These are phyloP conservation scores for Ditylenchus weischeri DNA, from an alignment of 2,888 invertebrate genomes.

Conservation along the genomic window DNA sequence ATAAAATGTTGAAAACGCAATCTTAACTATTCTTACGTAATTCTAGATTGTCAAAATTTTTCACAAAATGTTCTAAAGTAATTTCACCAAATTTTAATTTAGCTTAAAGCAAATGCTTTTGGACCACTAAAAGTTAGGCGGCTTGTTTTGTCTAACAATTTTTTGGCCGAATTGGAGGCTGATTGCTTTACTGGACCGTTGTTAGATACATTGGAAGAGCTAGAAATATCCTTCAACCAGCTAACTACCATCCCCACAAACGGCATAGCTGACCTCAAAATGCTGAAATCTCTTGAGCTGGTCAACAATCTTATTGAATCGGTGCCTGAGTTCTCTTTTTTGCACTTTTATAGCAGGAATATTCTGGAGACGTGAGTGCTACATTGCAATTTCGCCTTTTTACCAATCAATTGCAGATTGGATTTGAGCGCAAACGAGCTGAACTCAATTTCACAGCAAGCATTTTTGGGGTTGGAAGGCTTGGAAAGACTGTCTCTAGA, in stretches of 20 bases:
- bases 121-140: slow-evolving; percentile 13
- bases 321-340: not conserved
- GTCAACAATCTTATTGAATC: slow-evolving; percentile 1
- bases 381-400: not conserved
- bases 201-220: slow-evolving; percentile 24
- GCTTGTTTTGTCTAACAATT: slow-evolving; percentile 20
- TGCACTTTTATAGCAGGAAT: slow-evolving; percentile 10
- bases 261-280: slow-evolving; percentile 17
- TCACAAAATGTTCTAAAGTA: not conserved
- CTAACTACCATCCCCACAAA: slow-evolving; percentile 14
- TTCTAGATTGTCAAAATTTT: no score
- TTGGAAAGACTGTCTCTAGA: slow-evolving; percentile 48
- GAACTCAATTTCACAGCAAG: slow-evolving; percentile 15
- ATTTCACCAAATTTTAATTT: not conserved
- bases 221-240: slow-evolving; percentile 23
- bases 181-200: not conserved
- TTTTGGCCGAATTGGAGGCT: slow-evolving; percentile 12
- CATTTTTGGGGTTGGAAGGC: slow-evolving; percentile 42
- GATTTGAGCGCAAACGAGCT: slow-evolving; percentile 24
- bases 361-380: slow-evolving; percentile 4
- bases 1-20: no score
- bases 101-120: slow-evolving; percentile 1
- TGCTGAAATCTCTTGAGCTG: slow-evolving; percentile 20
- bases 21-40: no score
- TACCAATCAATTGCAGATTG: slow-evolving; percentile 2